Conservation (phyloP, 2,797 vertebrate genomes). For the Squalus acanthias region DNA sequence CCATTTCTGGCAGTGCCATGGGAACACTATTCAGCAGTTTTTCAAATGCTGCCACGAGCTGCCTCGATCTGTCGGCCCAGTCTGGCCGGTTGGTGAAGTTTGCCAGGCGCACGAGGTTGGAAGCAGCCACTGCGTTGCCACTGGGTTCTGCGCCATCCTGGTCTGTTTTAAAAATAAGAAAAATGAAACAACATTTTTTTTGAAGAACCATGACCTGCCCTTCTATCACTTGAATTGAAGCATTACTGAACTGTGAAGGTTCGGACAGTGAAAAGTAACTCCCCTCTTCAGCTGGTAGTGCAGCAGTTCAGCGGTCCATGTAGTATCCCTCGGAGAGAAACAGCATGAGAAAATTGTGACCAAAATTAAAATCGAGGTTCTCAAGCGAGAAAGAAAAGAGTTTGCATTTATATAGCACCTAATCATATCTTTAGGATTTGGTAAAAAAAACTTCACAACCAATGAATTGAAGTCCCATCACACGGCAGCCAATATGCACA, state of each 20-base stretch:
- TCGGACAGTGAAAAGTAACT: neutral
- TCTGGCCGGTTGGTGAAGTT: constrained; percentile 69
- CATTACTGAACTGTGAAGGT: neutral
- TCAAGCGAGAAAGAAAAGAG: neutral
- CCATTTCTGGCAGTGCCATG: constrained; percentile 80
- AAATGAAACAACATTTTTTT: constrained; percentile 35
- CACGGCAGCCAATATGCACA: neutral
- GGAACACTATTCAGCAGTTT: constrained; percentile 75
- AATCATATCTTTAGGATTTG: neutral
- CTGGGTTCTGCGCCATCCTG: constrained; percentile 88
- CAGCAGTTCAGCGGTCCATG: no score
- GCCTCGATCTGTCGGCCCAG: constrained; percentile 68
- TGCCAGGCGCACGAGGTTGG: constrained; percentile 78
- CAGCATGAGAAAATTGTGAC: neutral
- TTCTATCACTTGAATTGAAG: neutral
- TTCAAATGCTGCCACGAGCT: constrained; percentile 74
- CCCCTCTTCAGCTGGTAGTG: neutral
- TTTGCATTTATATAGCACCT: neutral
- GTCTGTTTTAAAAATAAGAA: constrained; percentile 57
- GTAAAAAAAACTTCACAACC: neutral
- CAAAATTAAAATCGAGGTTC: neutral
- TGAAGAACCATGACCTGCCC: constrained; percentile 38
- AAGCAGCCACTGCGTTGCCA: constrained; percentile 74
- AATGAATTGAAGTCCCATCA: neutral
- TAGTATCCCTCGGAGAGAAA: neutral